Evolutionary conservation across 1,140 invertebrate species (phyloP), one percentile per base, ranked within the genome.

Genomic region (Meloidogyne floridensis): DNA sequence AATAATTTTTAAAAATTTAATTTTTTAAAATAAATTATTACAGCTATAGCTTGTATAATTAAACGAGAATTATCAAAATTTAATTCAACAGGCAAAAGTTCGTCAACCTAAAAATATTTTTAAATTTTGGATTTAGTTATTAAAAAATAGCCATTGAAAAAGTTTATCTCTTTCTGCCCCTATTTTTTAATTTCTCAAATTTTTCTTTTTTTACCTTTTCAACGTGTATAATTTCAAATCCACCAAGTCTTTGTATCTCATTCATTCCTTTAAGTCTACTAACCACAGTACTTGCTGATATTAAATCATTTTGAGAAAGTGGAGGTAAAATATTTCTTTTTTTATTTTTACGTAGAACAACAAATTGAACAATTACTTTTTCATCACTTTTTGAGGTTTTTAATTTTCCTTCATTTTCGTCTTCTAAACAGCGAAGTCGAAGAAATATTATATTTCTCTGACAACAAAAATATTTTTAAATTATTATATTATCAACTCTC

Each of bases 381-480:
- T 75, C 20, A 18, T 13, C 13, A 18, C n/a, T 32, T 54, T 15
- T n/a, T 13, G 53, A 32, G 13, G 32, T 75, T 43, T 47, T 32
- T 10, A 32, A 20, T 59, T 32, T 53, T 53, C 6, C 18, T 13
- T 51, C 11, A 13, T 51, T 18, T 73, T 10, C 74, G 51, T 79
- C 32, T 42, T 79, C 77, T 47, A 71, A 72, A 51, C 77, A 79
- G n/a, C 77, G 77, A 69, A 79, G 43, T 15, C 77, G 77, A 20
- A 79, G 65, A 69, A 79, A 79, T 18, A 79, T 20, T 53, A 79
- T 71, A 72, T 79, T 79, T 20, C 72, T 79, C 77, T 79, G 20
- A 72, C 51, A 79, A 65, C 4, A n/a, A 59, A 15, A 15, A n/a
- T 5, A n/a, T 65, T 65, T 6, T 4, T 7, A 59, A 59, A n/a